Evolutionary conservation across 2,113 vertebrate genomes (phyloP), one percentile per base, ranked within the genome.

Genomic region (Scartelaos histophorus): DNA sequence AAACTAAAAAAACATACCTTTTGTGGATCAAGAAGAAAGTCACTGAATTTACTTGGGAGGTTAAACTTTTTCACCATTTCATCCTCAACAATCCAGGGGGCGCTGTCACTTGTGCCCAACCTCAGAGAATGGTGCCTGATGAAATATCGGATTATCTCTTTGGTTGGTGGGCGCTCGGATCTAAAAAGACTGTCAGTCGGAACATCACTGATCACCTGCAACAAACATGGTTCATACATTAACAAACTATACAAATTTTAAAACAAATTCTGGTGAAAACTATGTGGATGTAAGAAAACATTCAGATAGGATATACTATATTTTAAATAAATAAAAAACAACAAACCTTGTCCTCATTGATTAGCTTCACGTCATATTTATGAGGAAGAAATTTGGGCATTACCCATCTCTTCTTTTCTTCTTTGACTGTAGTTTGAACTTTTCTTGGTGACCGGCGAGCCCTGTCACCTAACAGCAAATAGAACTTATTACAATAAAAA

Each of bases 121-220:
- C 97, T 94, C 17, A 98, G 89, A 0, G 97, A 95, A 0, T 96
- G 94, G 74, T 99, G 98, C 22, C 97, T 93, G 89, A 99, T 99
- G 84, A 97, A 99, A 80, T 99, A 99, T 17, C 98, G 95, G 87
- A 99, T 93, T 71, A 99, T 99, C 91, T 99, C 98, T 85, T 99
- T 99, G 89, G 97, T 99, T 43, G 98, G 98, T 61, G 98, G 98
- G 0, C 98, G 94, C 71, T 99, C 98, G 0, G 97, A 95, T 51
- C 98, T 94, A 70, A 91, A 93, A 46, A 99, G 94, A 82, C 95
- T 97, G 69, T 98, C 96, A 34, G 85, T 93, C 34, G 98, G 98
- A 43, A 99, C 98, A 0, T 94, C 95, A 81, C 96, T 98, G 88
- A 99, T 97, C 73, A 97, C 95, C 97, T 98, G 74, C 69, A 69